Percentiles rank a stretch among this genome's conserved stretches.
Evolutionary conservation across 2,113 vertebrate genomes (phyloP).

Genomic region (Ptyas mucosa): DNA sequence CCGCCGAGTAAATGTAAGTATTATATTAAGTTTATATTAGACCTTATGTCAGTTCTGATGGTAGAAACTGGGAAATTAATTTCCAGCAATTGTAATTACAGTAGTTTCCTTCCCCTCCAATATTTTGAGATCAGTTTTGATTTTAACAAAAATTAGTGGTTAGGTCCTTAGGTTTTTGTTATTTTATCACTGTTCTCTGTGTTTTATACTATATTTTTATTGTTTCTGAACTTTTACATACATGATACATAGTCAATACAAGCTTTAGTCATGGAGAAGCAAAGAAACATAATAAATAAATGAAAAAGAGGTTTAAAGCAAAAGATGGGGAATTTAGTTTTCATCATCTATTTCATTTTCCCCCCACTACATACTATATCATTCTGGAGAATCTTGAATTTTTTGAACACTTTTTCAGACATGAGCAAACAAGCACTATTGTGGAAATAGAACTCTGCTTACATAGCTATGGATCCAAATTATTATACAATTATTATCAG

Average conservation of each 20-base stretch:
- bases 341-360: neutral
- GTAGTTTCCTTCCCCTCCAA: neutral
- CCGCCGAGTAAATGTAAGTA: neutral
- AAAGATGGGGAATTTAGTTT: neutral
- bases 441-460: neutral
- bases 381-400: neutral
- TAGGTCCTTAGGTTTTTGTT: neutral
- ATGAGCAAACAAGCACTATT: neutral
- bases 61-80: neutral
- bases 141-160: neutral
- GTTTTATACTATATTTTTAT: neutral
- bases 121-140: neutral
- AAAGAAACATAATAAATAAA: neutral
- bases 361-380: neutral
- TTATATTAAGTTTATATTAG: neutral
- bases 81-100: neutral
- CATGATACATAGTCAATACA: neutral
- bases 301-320: neutral
- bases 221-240: neutral
- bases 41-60: neutral
- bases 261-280: neutral
- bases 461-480: accelerated
- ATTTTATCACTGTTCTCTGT: neutral
- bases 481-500: neutral
- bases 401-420: neutral